Evolutionary conservation across 2,888 invertebrate genomes (phyloP).

Genomic region (Ypsolopha sequella): DNA sequence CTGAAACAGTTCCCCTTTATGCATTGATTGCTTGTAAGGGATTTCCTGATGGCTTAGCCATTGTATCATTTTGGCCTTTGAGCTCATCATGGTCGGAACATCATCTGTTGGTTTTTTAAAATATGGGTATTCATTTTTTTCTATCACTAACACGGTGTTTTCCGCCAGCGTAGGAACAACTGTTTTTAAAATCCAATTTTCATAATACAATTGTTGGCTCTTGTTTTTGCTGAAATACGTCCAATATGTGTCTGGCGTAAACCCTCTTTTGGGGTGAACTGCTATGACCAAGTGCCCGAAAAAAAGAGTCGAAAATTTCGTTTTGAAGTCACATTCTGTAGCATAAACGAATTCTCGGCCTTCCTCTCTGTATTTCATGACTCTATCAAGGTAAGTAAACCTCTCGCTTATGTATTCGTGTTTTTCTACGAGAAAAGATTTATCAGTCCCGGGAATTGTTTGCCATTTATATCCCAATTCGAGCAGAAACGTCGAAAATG

Average conservation of each 20-base stretch:
- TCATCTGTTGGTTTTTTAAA: not conserved
- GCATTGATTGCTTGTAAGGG: conserved; percentile 1
- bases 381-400: conserved; percentile 3
- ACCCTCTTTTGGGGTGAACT: not conserved
- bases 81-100: too few species aligned
- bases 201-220: too few species aligned
- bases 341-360: conserved; percentile 6
- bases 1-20: conserved; percentile 4
- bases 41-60: conserved; percentile 5
- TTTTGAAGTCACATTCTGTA: not conserved
- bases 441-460: not conserved
- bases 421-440: conserved; percentile 7
- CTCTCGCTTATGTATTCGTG: conserved; percentile 7
- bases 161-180: conserved; percentile 2
- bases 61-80: conserved; percentile 3
- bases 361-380: conserved; percentile 3
- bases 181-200: not conserved
- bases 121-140: not conserved
- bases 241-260: too few species aligned
- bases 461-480: not conserved
- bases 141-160: conserved; percentile 4
- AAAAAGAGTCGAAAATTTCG: not conserved
- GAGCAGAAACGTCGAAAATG: not conserved
- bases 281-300: not conserved
- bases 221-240: not conserved